A percentile compares a stretch with the other conserved stretches of the same genome.
Conservation (phyloP, 2,888 invertebrate genomes). For the Hofmannophila pseudospretella region DNA sequence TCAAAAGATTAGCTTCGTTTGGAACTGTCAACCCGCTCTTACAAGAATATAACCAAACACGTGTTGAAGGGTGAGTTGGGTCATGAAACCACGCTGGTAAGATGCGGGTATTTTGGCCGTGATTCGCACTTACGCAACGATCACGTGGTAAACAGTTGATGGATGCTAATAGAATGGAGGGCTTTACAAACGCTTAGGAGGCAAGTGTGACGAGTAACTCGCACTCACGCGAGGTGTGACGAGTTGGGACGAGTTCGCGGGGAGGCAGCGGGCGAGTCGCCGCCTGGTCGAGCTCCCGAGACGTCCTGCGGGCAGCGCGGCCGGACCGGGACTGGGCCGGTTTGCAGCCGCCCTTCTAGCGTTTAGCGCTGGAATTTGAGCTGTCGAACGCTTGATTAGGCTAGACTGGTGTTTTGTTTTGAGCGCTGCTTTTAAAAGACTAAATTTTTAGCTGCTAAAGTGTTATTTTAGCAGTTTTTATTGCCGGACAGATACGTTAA, state of each 20-base stretch:
- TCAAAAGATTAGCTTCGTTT: conserved; percentile 52
- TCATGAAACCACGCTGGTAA: background rate
- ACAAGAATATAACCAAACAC: conserved; percentile 64
- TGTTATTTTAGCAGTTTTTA: too few species aligned
- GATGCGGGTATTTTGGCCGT: too few species aligned
- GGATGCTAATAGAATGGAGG: conserved; percentile 2
- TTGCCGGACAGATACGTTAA: too few species aligned
- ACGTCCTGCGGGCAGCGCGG: conserved; percentile 66
- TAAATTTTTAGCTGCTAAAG: too few species aligned
- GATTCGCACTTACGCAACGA: background rate
- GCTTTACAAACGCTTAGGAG: too few species aligned
- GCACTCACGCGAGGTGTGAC: too few species aligned
- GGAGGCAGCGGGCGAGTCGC: conserved; percentile 56
- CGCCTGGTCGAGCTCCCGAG: conserved; percentile 59
- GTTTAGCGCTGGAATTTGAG: background rate
- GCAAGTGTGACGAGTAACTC: too few species aligned
- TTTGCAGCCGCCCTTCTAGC: conserved; percentile 2
- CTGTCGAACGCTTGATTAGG: background rate
- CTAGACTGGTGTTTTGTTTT: conserved; percentile 1
- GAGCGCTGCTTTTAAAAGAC: too few species aligned
- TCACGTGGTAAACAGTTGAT: background rate
- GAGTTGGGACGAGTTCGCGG: conserved; percentile 15
- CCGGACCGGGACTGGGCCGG: conserved; percentile 67
- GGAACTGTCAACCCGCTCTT: conserved; percentile 36
- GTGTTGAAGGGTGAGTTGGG: conserved; percentile 24